Conservation (phyloP, 1,140 invertebrate species). For the Lasaia peninsularis region DNA sequence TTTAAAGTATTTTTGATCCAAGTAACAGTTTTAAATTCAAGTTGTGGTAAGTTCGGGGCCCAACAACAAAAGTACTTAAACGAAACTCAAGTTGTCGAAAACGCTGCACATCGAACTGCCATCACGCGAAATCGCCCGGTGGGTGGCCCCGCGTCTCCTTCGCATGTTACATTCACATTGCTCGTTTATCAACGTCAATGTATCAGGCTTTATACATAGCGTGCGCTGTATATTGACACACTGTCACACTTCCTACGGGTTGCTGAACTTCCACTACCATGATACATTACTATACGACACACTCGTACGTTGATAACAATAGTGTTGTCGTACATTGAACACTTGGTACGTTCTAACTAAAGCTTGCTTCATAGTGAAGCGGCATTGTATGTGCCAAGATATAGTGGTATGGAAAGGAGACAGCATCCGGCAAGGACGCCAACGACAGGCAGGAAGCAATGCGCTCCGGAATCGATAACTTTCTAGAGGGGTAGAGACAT, state of each 20-base stretch:
- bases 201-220: not conserved
- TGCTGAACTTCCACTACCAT: slow-evolving; percentile 1
- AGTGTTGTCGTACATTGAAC: not conserved
- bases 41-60: too few relatives aligned
- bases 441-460: not conserved
- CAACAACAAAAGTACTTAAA: not conserved
- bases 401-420: not conserved
- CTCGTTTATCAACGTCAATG: not conserved
- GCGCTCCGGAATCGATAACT: not conserved
- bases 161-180: not conserved
- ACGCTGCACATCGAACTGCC: not conserved
- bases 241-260: slow-evolving; percentile 9
- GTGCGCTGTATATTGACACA: slow-evolving; percentile 3
- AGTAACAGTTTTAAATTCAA: too few relatives aligned
- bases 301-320: not conserved
- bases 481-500: not conserved
- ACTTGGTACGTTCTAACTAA: not conserved
- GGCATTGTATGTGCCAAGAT: not conserved
- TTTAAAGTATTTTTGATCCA: too few relatives aligned
- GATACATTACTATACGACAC: not conserved
- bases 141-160: not conserved
- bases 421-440: not conserved
- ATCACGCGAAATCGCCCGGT: not conserved
- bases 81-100: not conserved
- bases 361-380: not conserved